Base-by-base conservation (phyloP, 2,113 vertebrate species). In the Chionis minor region DNA sequence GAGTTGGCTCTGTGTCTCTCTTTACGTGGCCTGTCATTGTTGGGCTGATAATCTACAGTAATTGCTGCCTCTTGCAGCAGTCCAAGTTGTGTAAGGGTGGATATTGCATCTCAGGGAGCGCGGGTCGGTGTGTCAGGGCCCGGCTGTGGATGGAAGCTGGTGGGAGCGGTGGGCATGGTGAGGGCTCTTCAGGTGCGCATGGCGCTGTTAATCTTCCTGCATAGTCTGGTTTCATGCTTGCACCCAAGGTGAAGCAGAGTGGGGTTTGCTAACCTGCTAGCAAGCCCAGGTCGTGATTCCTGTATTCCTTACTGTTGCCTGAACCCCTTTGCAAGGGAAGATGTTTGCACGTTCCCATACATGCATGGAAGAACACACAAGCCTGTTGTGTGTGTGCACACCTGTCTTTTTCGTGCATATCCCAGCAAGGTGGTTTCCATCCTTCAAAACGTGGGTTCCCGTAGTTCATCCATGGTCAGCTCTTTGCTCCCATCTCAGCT, bases 1-100 rank as follows among this genome's bases (percentile, higher is more conserved):
- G 98, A 98, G 98, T 98, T 98, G 98, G 98, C 98, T 99, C 98
- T 80, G 97, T 98, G 99, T 99, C 98, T 98, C 97, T 98, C 98
- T 98, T 98, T 98, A 98, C 97, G 11, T n/a, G 97, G 98, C 98
- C 97, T 98, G 98, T 98, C 98, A 98, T 96, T 98, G 98, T 98
- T 58, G 96, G 98, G 97, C 98, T 98, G 98, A 98, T 99, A 98
- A 99, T 99, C 98, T 98, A 98, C 97, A 88, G 95, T 97, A 98
- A 98, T 98, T 98, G 98, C 98, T 98, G 98, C 98, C 98, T 99
- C 98, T 98, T 91, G 98, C 97, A 98, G 96, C 86, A 84, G 98
- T 98, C 98, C 96, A 97, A 91, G 93, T 82, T 18, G 45, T 69
- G 67, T 56, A 90, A 96, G 96, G 70, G 79, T 86, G 79, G 93